Base-by-base conservation (phyloP, 2,888 invertebrate species). In the Mythimna ferrago region DNA sequence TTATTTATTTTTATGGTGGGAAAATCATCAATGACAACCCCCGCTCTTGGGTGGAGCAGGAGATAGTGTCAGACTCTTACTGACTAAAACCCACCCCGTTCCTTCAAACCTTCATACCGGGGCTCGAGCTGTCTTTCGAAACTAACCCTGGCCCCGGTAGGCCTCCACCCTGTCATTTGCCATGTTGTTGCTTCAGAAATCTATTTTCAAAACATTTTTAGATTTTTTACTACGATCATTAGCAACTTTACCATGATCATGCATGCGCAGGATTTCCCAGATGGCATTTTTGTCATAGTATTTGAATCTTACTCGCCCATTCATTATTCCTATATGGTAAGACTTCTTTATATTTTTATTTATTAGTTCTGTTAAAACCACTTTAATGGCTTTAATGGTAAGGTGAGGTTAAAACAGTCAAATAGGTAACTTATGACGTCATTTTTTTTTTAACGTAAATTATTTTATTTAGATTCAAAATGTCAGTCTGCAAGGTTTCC, bases 401-500 rank as follows among this genome's bases (percentile, higher is more conserved):
- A 63, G 61, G 53, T 14, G 54, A 14, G 58, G 56, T 66, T 66
- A 51, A 60, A 75, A 71, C 74, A 16, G 77, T 80, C 68, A 80
- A 64, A 68, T 60, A 71, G 48, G 68, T 53, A 60, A 58, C 10
- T 4, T 19, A 48, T 76, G 57, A 74, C 64, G 68, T 78, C 48
- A 78, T 57, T n/a, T 11, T 35, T 41, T 32, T 48, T 26, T n/a
- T 16, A 66, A 63, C n/a, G 2, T 60, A n/a, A 38, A n/a, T 67
- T 53, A 53, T 66, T 56, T 66, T 68, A 41, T 79, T 61, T 14
- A 14, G 58, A 76, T 60, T n/a, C 19, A 58, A 58, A 64, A 63
- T 66, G 41, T 19, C 51, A 44, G 78, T 78, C 66, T 80, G 66
- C 60, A 62, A 2, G 14, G 56, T 63, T 82, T 84, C 85, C 85